Evolutionary conservation across 2,888 invertebrate species (phyloP), one percentile per base, ranked within the genome.

Genomic region (Macaria liturata): DNA sequence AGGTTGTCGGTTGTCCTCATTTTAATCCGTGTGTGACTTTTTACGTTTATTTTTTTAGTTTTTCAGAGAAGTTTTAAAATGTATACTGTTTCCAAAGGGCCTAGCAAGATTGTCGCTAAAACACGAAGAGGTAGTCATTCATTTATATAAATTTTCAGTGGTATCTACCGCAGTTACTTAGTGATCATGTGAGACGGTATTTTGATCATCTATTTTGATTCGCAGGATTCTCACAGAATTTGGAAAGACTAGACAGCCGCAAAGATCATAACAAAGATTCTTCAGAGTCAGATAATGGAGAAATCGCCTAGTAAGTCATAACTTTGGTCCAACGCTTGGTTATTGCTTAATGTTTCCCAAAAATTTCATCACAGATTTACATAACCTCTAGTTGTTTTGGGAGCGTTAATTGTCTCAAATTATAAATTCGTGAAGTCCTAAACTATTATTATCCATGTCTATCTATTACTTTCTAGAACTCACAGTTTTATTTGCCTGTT

Each of bases 71-170:
- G 86, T 83, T 86, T 75, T 86, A 90, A 86, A 86, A 97, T 97
- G 97, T 97, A 97, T 93, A 96, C 97, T 81, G 95, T 97, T 78
- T 95, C 95, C 65, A 97, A 96, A 89, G 96, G 96, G 66, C 96
- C 97, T 65, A 97, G 96, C 89, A 97, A 97, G 93, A 96, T 97
- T 83, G 96, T 96, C 74, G 96, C 97, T 65, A 97, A 97, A 93
- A 96, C 97, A 69, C 93, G 96, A 76, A 93, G 97, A 93, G 95
- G 97, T 95, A 81, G 45, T 47, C 61, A 61, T 54, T 61, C 3
- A 46, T 49, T 37, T 40, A 7, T 20, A 34, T 56, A 39, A 30
- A 54, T 9, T 39, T 49, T 45, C 4, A 31, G 42, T 32, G 46
- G 43, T 50, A 44, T 32, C 4, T 39, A 50, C 44, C 39, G 30